phyloP scores from a whole-genome alignment of 2,797 vertebrate genomes.

The Stomatorhinus walkeri region DNA sequence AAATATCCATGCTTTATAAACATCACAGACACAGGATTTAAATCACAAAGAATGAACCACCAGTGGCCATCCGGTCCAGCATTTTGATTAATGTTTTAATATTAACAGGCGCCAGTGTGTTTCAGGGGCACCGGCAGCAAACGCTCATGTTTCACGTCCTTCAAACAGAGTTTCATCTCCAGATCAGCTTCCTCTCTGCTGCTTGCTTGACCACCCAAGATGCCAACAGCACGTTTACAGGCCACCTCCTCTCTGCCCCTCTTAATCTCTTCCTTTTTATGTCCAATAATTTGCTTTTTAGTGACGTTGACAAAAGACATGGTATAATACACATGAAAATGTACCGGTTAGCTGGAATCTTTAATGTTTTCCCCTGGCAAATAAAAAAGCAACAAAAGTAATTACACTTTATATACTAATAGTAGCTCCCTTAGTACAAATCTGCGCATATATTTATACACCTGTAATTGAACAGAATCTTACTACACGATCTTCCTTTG shows the following conservation, averaged over 20 bases:
- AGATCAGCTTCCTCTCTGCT: not conserved
- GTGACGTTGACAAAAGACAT: not conserved
- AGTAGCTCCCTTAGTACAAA: not conserved
- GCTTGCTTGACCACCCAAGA: not conserved
- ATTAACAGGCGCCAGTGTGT: not conserved
- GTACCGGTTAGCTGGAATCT: not conserved
- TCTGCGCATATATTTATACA: not conserved
- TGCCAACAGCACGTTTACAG: not conserved
- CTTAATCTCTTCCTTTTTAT: not conserved
- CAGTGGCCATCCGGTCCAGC: not conserved
- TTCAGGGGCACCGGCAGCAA: not conserved
- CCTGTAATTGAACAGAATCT: not conserved
- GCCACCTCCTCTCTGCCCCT: not conserved
- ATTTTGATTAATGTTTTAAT: not conserved
- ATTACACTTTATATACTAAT: not conserved
- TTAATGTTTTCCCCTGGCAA: not conserved
- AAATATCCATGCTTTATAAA: too few relatives aligned
- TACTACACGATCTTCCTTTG: not conserved
- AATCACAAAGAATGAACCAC: not conserved
- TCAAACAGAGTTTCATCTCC: not conserved
- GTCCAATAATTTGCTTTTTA: not conserved
- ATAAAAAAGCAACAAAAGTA: not conserved
- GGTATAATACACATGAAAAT: not conserved
- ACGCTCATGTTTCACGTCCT: not conserved
- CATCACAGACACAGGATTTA: not conserved